phyloP scores from a whole-genome alignment of 2,797 vertebrate species.

The Liasis olivaceus region DNA sequence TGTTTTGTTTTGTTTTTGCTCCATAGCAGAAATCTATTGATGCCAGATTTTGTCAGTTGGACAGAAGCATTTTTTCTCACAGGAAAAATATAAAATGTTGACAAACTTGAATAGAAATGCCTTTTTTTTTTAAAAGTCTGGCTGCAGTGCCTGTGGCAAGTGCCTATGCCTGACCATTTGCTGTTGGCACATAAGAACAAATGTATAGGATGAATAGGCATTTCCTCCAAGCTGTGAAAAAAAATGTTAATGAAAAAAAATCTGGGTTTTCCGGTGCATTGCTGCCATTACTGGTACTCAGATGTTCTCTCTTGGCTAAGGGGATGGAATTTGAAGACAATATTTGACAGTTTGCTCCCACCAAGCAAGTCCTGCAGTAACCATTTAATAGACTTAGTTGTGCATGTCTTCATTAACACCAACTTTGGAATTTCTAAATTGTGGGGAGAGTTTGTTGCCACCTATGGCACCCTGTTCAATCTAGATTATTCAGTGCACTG shows the following conservation, averaged over 20 bases:
- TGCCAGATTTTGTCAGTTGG: not conserved
- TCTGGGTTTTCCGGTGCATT: not conserved
- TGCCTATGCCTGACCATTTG: not conserved
- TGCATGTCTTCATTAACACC: no score
- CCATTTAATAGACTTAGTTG: no score
- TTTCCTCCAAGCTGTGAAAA: not conserved
- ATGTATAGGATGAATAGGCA: not conserved
- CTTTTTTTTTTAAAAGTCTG: not conserved
- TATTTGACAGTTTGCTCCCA: no score
- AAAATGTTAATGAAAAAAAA: not conserved
- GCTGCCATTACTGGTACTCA: not conserved
- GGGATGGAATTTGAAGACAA: not conserved
- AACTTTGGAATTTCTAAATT: no score
- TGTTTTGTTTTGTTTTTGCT: not conserved
- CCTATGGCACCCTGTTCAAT: no score
- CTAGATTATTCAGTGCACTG: no score
- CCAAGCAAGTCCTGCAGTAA: no score
- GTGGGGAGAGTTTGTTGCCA: no score
- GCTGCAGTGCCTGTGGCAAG: not conserved
- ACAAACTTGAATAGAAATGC: not conserved
- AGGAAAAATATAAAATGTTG: not conserved
- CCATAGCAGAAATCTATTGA: not conserved
- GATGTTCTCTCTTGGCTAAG: not conserved
- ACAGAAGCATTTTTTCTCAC: not conserved
- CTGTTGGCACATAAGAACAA: not conserved